Base-by-base conservation (phyloP, 2,888 invertebrate genomes). In the Tipula lateralis region DNA sequence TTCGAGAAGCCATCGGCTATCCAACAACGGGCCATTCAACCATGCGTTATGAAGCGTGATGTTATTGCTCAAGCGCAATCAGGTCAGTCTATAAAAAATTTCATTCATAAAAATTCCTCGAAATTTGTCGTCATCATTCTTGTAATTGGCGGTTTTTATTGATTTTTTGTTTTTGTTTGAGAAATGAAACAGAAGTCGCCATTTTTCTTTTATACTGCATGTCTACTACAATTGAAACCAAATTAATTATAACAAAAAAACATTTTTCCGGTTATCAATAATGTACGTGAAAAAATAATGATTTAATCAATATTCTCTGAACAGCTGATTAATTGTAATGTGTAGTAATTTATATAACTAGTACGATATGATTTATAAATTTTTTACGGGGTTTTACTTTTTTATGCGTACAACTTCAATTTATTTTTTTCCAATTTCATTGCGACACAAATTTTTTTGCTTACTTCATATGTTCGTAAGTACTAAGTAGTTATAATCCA, bases 21-120 rank as follows among this genome's bases (percentile, higher is more conserved):
- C 89, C 99, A 99, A 91, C 99, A 99, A 91, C 94, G 99, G 89
- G 99, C 99, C 86, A 99, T 99, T 89, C 95, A 99, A 91, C 99
- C 99, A 85, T 99, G 99, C 91, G 96, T 96, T 86, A 94, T 94
- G 90, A 98, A 97, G 85, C 95, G 94, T 89, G 99, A 99, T 91
- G 99, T 99, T 86, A 99, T 99, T 91, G 99, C 99, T 88, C 99
- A 99, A 92, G 99, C 99, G 87, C 99, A 99, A 92, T 99, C 99
- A 87, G 99, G 96, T 86, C 85, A 85, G 85, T 84, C 36, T 16
- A 50, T 16, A 16, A 16, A 16, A 50, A 16, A 16, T 50, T 50
- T 5, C 44, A 50, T 50, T 50, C 44, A 16, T 50, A 66, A 44
- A 44, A 44, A 44, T 44, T n/a, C 44, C n/a, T 66, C 7, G 9